A percentile compares a stretch with the other conserved stretches of the same genome.
phyloP scores from a whole-genome alignment of 2,888 invertebrate species.

The Scaptodrosophila latifasciaeformis region DNA sequence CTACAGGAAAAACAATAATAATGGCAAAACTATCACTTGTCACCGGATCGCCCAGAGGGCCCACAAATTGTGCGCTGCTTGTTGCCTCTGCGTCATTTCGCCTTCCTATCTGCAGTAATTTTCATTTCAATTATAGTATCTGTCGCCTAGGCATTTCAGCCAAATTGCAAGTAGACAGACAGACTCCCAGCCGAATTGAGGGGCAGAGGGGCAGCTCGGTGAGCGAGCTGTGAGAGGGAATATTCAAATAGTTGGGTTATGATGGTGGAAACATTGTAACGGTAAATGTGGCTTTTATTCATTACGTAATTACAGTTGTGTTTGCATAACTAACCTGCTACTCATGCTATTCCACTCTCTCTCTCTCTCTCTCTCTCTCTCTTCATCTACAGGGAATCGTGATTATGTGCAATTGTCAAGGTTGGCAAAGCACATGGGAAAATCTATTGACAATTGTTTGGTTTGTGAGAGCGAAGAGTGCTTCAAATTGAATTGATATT shows the following conservation, averaged over 20 bases:
- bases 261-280: slow-evolving; percentile 15
- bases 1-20: too few species aligned
- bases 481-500: too few species aligned
- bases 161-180: too few species aligned
- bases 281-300: slow-evolving; percentile 58
- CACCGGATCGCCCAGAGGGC: neutral
- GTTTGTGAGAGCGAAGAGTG: too few species aligned
- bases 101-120: slow-evolving; percentile 7
- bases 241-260: too few species aligned
- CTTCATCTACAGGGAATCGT: too few species aligned
- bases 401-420: slow-evolving; percentile 55
- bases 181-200: neutral
- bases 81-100: slow-evolving; percentile 18
- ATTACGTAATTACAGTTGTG: slow-evolving; percentile 63
- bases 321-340: slow-evolving; percentile 38
- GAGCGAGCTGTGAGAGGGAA: too few species aligned
- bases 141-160: slow-evolving; percentile 37
- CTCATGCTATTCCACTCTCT: too few species aligned
- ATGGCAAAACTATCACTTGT: slow-evolving; percentile 22
- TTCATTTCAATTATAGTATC: slow-evolving; percentile 50
- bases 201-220: slow-evolving; percentile 4
- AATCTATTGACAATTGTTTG: too few species aligned
- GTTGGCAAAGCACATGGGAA: too few species aligned
- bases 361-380: too few species aligned
- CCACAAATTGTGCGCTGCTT: slow-evolving; percentile 11